These are phyloP conservation scores for Rhagophthalmus giganteus DNA, from an alignment of 2,888 invertebrate genomes.

Conservation along the genomic window DNA sequence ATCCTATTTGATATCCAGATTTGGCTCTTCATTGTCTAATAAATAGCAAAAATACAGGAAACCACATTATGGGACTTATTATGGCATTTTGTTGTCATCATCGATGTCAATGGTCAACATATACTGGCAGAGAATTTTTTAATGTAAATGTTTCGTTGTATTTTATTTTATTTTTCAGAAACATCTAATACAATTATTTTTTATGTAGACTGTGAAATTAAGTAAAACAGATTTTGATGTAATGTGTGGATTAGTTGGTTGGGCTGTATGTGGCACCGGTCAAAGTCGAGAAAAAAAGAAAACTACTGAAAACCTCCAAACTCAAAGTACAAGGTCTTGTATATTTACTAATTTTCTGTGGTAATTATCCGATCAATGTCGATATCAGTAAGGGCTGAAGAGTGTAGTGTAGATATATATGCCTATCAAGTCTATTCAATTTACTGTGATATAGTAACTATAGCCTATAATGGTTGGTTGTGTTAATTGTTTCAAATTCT, in stretches of 20 bases:
- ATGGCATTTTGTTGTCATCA: conserved; percentile 93
- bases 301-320: conserved; percentile 4
- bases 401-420: no score
- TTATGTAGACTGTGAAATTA: conserved; percentile 60
- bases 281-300: conserved; percentile 58
- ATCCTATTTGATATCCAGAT: conserved; percentile 57
- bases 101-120: conserved; percentile 72
- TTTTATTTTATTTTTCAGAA: no score
- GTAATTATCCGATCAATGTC: no score
- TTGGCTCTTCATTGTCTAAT: conserved; percentile 71
- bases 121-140: conserved; percentile 69
- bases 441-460: no score
- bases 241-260: conserved; percentile 81
- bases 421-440: no score
- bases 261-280: conserved; percentile 84
- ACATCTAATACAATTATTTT: no score
- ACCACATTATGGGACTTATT: conserved; percentile 62
- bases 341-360: no score
- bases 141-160: no score
- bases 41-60: conserved; percentile 50
- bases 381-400: no score
- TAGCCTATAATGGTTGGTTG: no score
- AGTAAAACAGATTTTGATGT: conserved; percentile 68
- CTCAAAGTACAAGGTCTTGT: conserved; percentile 6
- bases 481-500: no score